phyloP scores from a whole-genome alignment of 2,888 invertebrate species.

The Drosophila sordidula region DNA sequence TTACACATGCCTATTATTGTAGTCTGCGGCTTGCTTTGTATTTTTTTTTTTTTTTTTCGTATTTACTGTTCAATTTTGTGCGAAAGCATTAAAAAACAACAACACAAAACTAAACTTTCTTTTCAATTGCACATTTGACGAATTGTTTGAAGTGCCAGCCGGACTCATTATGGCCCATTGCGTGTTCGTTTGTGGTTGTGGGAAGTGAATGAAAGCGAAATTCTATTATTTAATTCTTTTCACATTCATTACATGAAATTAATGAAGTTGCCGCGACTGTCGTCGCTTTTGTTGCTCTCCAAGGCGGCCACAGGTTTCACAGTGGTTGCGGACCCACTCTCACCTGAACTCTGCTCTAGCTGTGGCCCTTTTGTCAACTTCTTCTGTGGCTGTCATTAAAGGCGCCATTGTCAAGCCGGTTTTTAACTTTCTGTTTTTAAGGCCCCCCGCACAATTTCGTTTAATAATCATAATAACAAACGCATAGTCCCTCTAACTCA shows the following conservation, averaged over 20 bases:
- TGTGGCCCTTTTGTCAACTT: slow-evolving; percentile 64
- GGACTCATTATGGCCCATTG: slow-evolving; percentile 63
- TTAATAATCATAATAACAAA: slow-evolving; percentile 59
- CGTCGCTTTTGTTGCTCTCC: slow-evolving; percentile 28
- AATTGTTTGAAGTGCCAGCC: slow-evolving; percentile 50
- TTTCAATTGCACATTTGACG: slow-evolving; percentile 65
- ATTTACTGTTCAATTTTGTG: slow-evolving; percentile 20
- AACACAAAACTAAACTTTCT: slow-evolving; percentile 63
- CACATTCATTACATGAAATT: slow-evolving; percentile 76
- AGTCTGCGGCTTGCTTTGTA: slow-evolving; percentile 20
- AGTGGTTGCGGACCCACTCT: slow-evolving; percentile 42
- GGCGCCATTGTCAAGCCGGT: slow-evolving; percentile 60
- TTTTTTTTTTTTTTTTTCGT: background rate
- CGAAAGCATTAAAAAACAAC: slow-evolving; percentile 8
- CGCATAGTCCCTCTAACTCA: slow-evolving; percentile 28
- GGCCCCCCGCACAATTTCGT: slow-evolving; percentile 52
- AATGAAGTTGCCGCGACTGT: slow-evolving; percentile 51
- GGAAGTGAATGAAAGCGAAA: slow-evolving; percentile 82
- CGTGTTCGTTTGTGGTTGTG: slow-evolving; percentile 53
- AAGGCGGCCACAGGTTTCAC: slow-evolving; percentile 27
- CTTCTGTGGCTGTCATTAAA: slow-evolving; percentile 65
- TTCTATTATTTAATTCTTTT: slow-evolving; percentile 84
- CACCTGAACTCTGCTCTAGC: slow-evolving; percentile 52
- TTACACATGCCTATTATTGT: slow-evolving; percentile 35
- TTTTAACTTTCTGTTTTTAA: slow-evolving; percentile 72